Evolutionary conservation across 1,140 invertebrate genomes (phyloP), one percentile per base, ranked within the genome.

Genomic region (Nasonia vitripennis): DNA sequence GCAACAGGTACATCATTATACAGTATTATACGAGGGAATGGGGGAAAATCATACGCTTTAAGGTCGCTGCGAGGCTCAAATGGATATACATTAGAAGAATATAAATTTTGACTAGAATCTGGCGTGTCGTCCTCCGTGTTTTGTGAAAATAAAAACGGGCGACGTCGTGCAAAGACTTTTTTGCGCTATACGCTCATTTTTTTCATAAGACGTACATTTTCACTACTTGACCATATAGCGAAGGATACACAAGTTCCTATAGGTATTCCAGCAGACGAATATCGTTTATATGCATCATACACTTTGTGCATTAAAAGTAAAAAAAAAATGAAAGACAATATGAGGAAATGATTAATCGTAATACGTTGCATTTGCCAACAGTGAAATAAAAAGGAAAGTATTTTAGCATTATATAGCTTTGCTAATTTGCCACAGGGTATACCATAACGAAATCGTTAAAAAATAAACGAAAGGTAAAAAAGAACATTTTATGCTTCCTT

Each of bases 71-170:
- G 88, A 87, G 87, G 83, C 88, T 89, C 89, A 90, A 89, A 86
- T 89, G 62, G 41, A 83, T 83, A 86, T 78, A 11, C 71, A 75
- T 85, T 79, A 55, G 83, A 83, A 74, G 70, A 83, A 91, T 88
- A 90, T 91, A 82, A 90, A 92, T 91, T 91, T 92, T 91, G 91
- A 92, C 91, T 92, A 92, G 91, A 92, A 88, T 91, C 87, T 89
- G 88, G 87, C 51, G 74, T 74, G 23, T 89, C 87, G 87, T 88
- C 88, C 83, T 85, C 81, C 81, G 73, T 74, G 31, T 78, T 80
- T 74, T 67, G 41, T 20, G 78, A 81, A 77, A 87, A 87, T 86
- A 86, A 89, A 85, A 88, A 87, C 67, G 80, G 68, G 55, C 55
- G 83, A 85, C 87, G 84, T 75, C 71, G 86, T 88, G 81, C 83